Evolutionary conservation across 2,888 invertebrate species (phyloP).

Genomic region (Chrysotoxum bicinctum): DNA sequence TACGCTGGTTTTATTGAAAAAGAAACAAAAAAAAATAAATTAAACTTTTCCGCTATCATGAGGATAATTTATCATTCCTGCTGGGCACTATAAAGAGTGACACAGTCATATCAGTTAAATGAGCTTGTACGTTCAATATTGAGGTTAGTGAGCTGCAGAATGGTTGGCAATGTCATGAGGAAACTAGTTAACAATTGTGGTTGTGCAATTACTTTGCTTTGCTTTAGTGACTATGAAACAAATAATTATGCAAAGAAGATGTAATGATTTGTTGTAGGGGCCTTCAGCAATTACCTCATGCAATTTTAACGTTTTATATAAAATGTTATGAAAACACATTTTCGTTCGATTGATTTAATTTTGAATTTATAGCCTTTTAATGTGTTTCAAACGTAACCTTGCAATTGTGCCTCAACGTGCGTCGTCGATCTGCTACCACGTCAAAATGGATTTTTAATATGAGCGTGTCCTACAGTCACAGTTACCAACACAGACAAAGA

Average conservation of each 20-base stretch:
- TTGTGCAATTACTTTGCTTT: background rate
- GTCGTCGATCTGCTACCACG: too few relatives aligned
- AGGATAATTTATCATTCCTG: slow-evolving; percentile 37
- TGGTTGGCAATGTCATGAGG: background rate
- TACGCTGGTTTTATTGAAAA: slow-evolving; percentile 36
- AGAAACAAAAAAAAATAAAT: slow-evolving; percentile 4
- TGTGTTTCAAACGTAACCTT: too few relatives aligned
- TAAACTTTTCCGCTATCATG: slow-evolving; percentile 25
- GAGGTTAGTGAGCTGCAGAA: background rate
- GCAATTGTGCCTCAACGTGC: too few relatives aligned
- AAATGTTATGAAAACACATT: too few relatives aligned
- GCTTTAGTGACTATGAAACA: background rate
- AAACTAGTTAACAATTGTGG: background rate
- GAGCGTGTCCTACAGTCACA: too few relatives aligned
- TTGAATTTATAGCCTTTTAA: too few relatives aligned
- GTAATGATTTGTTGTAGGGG: background rate
- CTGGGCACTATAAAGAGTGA: slow-evolving; percentile 9
- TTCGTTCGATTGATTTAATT: background rate
- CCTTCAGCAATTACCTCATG: background rate
- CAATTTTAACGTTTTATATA: background rate
- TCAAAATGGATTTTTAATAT: too few relatives aligned
- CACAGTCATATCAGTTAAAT: slow-evolving; percentile 20
- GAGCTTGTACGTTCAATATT: background rate
- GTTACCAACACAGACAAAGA: too few relatives aligned
- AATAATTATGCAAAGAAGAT: background rate